Evolutionary conservation across 2,113 vertebrate genomes (phyloP).

Genomic region (Coptodon bakossiorum): DNA sequence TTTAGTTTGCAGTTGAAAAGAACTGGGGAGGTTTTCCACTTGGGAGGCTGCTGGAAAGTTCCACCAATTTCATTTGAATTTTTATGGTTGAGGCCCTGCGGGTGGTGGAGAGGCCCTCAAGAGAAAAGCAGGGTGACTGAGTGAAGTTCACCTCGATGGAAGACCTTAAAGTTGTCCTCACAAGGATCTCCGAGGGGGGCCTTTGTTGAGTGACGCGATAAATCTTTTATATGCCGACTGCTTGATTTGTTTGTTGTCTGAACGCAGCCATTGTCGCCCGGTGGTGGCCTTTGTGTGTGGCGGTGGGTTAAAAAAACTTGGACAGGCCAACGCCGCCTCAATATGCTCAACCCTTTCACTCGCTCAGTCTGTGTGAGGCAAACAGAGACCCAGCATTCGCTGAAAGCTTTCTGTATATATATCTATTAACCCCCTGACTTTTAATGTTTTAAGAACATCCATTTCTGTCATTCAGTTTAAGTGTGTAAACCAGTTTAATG

Average conservation of each 20-base stretch:
- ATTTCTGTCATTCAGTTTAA: neutral
- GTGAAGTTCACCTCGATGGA: conserved; percentile 40
- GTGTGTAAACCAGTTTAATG: neutral
- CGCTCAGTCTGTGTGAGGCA: conserved; percentile 58
- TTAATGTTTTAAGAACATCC: neutral
- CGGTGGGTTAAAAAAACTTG: conserved; percentile 52
- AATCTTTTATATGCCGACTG: conserved; percentile 62
- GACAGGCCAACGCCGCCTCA: conserved; percentile 46
- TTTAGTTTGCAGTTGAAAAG: conserved; percentile 34
- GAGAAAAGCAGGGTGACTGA: conserved; percentile 49
- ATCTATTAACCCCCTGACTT: conserved; percentile 1
- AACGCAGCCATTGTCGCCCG: conserved; percentile 52
- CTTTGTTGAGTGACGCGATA: conserved; percentile 62
- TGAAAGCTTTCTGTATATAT: neutral
- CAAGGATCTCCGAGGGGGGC: conserved; percentile 49
- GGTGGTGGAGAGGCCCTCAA: conserved; percentile 41
- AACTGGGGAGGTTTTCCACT: conserved; percentile 26
- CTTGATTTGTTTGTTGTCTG: conserved; percentile 69
- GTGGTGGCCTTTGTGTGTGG: conserved; percentile 51
- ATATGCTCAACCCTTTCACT: conserved; percentile 57
- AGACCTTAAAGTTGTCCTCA: conserved; percentile 28
- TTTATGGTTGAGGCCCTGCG: conserved; percentile 53
- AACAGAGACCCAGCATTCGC: conserved; percentile 28
- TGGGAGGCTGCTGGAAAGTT: conserved; percentile 33
- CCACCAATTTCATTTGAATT: conserved; percentile 51